Evolutionary conservation across 2,797 vertebrate species (phyloP), one percentile per base, ranked within the genome.

Genomic region (Myoxocephalus aenaeus): DNA sequence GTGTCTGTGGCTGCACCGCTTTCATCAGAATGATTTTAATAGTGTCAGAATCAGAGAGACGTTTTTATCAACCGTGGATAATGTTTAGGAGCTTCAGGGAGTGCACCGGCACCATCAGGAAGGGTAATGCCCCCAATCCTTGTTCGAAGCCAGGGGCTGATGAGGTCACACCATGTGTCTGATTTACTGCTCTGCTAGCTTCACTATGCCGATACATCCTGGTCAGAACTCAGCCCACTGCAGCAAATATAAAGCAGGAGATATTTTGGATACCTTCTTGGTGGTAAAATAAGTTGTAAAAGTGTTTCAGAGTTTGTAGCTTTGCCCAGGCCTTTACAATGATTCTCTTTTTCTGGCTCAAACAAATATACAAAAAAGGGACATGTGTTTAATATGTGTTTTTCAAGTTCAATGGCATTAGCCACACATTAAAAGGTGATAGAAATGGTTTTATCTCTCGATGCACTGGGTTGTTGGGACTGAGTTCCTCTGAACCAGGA

Each of bases 101-200:
- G 65, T 66, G 57, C n/a, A 70, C 59, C 53, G 25, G 7, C 65
- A 42, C 3, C 53, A 83, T 85, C 70, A 65, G 79, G 75, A 66
- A 75, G 81, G 68, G 57, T 77, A 81, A 84, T 83, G 70, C 82
- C 58, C 77, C 44, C 76, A 68, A 34, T 75, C 77, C 71, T 34
- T 70, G 46, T 72, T 46, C 77, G 66, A 85, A 54, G 79, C 29
- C 3, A 69, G 68, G 12, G 59, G 51, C 73, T 88, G 81, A 87
- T 89, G 89, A 92, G 87, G 85, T 86, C 90, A 84, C 79, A 79
- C 54, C 61, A 50, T 75, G 75, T 73, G 69, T 79, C 73, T 86
- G 89, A 94, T 91, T 92, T 87, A 88, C 77, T 76, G 73, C 83
- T 73, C 64, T 44, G 69, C 74, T 54, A 63, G 10, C 48, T 67